Evolutionary conservation across 2,113 vertebrate genomes (phyloP), one percentile per base, ranked within the genome.

Genomic region (Todiramphus saurophagus): DNA sequence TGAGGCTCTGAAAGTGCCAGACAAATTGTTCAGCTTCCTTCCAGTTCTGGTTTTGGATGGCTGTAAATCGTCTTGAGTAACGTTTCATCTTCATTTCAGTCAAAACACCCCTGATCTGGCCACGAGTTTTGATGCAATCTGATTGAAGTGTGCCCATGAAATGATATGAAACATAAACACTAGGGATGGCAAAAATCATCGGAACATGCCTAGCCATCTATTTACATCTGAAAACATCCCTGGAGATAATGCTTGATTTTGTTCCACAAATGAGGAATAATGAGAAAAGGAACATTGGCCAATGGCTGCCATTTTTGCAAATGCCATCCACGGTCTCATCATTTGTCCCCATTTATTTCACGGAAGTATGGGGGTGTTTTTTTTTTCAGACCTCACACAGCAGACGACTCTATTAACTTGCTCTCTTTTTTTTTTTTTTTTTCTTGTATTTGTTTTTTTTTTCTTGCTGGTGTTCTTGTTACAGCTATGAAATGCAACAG

Each of bases 71-170:
- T 67, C 89, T 72, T 27, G 53, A 93, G 79, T 81, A 78, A 86
- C 0, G 0, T 89, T 96, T 91, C 77, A 69, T 88, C 93, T 91
- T 89, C 90, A 75, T 96, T 92, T 90, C 94, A 44, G 72, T 93
- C 87, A 74, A n/a, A 92, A 44, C 55, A 70, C 55, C 90, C 53
- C 82, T 18, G 80, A 56, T 87, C 80, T 4, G 14, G 51, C 59
- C 63, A 72, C 3, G 30, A 27, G 75, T 83, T 95, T 83, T 59
- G 56, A 87, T 95, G 62, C 44, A 17, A 43, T 66, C 83, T 96
- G 95, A 95, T 92, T 95, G 96, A 96, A 93, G 93, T 96, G 95
- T 97, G 97, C 95, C 95, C 48, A 30, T 77, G 96, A 95, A 97
- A 97, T 59, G 59, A 93, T 75, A 94, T 93, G 67, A 94, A 94